Percentiles rank a stretch among this genome's conserved stretches.
Conservation (phyloP, 2,113 vertebrate genomes). For the Oophaga pumilio region DNA sequence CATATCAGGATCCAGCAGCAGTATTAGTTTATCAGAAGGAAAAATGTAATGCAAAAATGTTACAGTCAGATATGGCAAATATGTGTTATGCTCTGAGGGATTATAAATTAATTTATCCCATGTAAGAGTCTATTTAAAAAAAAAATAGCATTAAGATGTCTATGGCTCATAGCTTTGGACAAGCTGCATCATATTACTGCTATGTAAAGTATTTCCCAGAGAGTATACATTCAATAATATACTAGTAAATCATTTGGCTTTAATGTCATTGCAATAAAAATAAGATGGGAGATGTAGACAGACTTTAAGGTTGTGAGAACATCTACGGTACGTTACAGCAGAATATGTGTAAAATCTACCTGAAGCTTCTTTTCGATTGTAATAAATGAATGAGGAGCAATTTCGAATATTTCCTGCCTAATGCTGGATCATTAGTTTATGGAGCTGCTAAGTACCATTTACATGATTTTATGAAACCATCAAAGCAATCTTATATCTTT, state of each 20-base stretch:
- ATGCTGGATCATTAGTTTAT: conserved; percentile 41
- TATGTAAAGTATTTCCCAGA: background rate
- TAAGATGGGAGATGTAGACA: conserved; percentile 20
- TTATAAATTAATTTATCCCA: no score
- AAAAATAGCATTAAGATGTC: no score
- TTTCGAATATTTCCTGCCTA: conserved; percentile 26
- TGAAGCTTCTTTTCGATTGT: conserved; percentile 19
- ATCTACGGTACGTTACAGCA: background rate
- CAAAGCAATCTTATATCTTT: conserved; percentile 27
- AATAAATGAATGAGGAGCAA: conserved; percentile 28
- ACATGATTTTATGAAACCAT: conserved; percentile 42
- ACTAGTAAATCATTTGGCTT: background rate
- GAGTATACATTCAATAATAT: background rate
- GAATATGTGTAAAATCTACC: background rate
- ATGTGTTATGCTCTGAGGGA: no score
- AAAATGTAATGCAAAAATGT: no score
- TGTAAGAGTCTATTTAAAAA: no score
- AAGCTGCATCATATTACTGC: background rate
- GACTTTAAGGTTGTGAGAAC: background rate
- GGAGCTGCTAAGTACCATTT: conserved; percentile 32
- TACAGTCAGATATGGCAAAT: no score
- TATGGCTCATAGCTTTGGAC: background rate
- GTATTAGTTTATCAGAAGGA: no score
- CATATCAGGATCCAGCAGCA: no score
- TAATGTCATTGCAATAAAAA: conserved; percentile 7